phyloP scores from a whole-genome alignment of 1,140 invertebrate species.

The Wasmannia auropunctata region DNA sequence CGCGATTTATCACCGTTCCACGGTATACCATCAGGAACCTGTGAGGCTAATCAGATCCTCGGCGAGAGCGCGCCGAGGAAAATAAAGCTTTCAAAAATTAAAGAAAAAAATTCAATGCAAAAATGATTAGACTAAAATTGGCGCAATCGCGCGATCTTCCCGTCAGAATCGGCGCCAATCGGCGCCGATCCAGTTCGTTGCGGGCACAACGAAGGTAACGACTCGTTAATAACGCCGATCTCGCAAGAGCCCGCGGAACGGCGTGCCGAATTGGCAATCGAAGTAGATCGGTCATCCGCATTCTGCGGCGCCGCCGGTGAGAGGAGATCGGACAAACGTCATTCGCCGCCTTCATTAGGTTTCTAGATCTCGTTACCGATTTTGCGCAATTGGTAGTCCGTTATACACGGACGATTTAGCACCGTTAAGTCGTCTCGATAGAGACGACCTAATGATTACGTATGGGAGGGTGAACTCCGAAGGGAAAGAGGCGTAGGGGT shows the following conservation, averaged over 20 bases:
- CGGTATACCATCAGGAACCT: neutral
- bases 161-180: neutral
- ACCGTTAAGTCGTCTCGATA: conserved; percentile 18
- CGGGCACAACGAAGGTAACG: conserved; percentile 15
- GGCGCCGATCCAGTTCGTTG: neutral
- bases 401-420: conserved; percentile 23
- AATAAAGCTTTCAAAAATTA: neutral
- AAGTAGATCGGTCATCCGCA: neutral
- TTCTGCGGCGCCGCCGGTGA: conserved; percentile 16
- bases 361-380: conserved; percentile 33
- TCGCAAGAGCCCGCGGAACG: neutral
- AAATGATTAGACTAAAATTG: conserved; percentile 1
- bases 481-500: neutral
- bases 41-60: conserved; percentile 22
- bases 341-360: conserved; percentile 13
- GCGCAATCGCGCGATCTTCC: neutral
- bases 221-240: conserved; percentile 17
- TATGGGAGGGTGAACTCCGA: neutral
- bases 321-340: conserved; percentile 18
- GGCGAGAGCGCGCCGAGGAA: neutral
- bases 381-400: conserved; percentile 22
- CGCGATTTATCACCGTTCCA: conserved; percentile 73
- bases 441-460: neutral
- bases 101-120: neutral
- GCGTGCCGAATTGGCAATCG: conserved; percentile 7